Evolutionary conservation across 2,888 invertebrate species (phyloP).

Genomic region (Hydriomena furcata): DNA sequence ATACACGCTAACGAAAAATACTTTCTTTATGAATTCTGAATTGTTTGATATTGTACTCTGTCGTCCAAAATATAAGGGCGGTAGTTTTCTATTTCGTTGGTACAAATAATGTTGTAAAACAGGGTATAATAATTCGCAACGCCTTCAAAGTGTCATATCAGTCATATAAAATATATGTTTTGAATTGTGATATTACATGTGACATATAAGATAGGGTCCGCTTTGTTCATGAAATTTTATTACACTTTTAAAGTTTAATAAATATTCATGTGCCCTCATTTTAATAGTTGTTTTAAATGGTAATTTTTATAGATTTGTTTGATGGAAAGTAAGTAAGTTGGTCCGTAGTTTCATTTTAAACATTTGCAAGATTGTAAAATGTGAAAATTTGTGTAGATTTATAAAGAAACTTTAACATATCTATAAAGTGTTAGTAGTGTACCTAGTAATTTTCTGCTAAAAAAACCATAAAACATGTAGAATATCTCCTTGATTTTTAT

Average conservation of each 20-base stretch:
- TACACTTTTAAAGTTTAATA: conserved; percentile 46
- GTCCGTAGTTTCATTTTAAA: too few relatives aligned
- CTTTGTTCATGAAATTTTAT: conserved; percentile 51
- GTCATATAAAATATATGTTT: conserved; percentile 81
- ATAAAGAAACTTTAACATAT: too few relatives aligned
- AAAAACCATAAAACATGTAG: too few relatives aligned
- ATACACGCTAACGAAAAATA: conserved; percentile 46
- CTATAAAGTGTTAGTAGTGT: too few relatives aligned
- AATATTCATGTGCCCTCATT: conserved; percentile 43
- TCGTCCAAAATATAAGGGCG: conserved; percentile 25
- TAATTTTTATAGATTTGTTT: background rate
- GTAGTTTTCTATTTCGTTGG: background rate
- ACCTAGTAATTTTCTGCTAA: too few relatives aligned
- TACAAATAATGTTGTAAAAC: conserved; percentile 45
- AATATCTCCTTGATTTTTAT: too few relatives aligned
- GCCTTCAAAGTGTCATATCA: conserved; percentile 82
- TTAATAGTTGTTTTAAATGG: conserved; percentile 20
- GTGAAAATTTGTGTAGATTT: too few relatives aligned
- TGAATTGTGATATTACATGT: conserved; percentile 59
- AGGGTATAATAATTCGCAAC: conserved; percentile 68
- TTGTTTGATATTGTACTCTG: conserved; percentile 38
- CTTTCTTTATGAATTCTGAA: conserved; percentile 16
- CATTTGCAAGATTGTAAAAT: too few relatives aligned
- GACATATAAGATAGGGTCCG: conserved; percentile 55
- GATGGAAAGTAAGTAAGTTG: too few relatives aligned